A percentile compares a stretch with the other conserved stretches of the same genome.
These are phyloP conservation scores for Babyrousa celebensis DNA, from an alignment of 2,797 vertebrate genomes.

Conservation along the genomic window DNA sequence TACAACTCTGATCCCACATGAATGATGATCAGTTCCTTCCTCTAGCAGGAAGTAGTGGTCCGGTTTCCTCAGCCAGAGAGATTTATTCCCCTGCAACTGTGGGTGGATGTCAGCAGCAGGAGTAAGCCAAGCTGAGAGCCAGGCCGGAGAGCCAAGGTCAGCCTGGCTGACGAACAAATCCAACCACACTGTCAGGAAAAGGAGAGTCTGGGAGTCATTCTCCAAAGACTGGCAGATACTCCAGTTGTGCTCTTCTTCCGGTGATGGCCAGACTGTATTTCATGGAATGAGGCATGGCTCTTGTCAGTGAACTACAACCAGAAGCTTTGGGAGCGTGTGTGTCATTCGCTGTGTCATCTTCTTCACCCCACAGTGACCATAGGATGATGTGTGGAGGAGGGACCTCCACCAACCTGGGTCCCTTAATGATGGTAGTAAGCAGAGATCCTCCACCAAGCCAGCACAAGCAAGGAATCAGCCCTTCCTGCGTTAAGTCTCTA, in stretches of 20 bases:
- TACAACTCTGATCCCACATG: slow-evolving; percentile 10
- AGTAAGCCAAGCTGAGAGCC: background rate
- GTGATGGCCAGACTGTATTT: background rate
- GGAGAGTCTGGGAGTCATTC: background rate
- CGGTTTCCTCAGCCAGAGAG: slow-evolving; percentile 52
- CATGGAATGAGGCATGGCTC: background rate
- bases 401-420: too few relatives aligned
- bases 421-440: too few relatives aligned
- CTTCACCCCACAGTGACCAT: background rate
- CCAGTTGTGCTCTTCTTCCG: background rate
- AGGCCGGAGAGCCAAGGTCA: slow-evolving; percentile 47
- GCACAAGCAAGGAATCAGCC: background rate
- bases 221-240: background rate
- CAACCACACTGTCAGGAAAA: background rate
- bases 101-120: slow-evolving; percentile 12
- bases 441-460: too few relatives aligned
- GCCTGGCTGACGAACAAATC: background rate
- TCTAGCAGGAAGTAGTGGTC: slow-evolving; percentile 71
- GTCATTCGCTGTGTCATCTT: background rate
- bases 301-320: background rate
- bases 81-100: background rate
- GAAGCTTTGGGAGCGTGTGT: background rate
- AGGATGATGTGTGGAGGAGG: too few relatives aligned
- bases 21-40: slow-evolving; percentile 76
- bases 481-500: background rate